Evolutionary conservation across 2,113 vertebrate genomes (phyloP).

Genomic region (Tachysurus vachellii): DNA sequence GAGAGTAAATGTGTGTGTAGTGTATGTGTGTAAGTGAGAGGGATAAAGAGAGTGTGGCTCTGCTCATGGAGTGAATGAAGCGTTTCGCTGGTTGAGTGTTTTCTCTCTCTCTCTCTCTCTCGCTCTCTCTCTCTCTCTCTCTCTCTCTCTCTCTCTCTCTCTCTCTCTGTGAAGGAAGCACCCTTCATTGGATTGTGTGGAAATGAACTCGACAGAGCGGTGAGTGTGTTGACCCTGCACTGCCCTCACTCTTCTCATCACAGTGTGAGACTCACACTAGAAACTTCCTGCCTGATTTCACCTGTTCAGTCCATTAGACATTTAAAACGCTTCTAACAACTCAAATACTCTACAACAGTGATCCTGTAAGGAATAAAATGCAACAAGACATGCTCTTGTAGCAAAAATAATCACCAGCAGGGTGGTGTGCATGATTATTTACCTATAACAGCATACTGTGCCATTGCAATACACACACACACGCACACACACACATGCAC

Average conservation of each 20-base stretch:
- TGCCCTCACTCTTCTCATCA: slow-evolving; percentile 54
- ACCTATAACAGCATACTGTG: background rate
- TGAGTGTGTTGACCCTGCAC: slow-evolving; percentile 65
- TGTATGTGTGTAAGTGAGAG: slow-evolving; percentile 33
- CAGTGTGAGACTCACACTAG: slow-evolving; percentile 64
- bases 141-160: slow-evolving; percentile 28
- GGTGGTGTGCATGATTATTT: background rate
- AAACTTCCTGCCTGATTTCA: slow-evolving; percentile 37
- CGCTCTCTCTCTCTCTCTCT: slow-evolving; percentile 25
- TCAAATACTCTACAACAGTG: background rate
- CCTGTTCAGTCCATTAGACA: slow-evolving; percentile 34
- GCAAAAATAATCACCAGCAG: background rate
- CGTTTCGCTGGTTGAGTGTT: slow-evolving; percentile 62
- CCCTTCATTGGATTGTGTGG: slow-evolving; percentile 50
- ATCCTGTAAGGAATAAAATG: background rate
- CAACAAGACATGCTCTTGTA: background rate
- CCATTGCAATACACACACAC: background rate
- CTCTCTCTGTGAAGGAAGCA: slow-evolving; percentile 46
- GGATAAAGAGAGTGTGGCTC: slow-evolving; percentile 51
- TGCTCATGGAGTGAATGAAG: slow-evolving; percentile 74
- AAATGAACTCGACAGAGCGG: slow-evolving; percentile 75
- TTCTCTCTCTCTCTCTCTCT: slow-evolving; percentile 18
- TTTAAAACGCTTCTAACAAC: slow-evolving; percentile 20
- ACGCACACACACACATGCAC: no score
- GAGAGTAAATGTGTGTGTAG: slow-evolving; percentile 8